phyloP scores from a whole-genome alignment of 2,797 vertebrate species.

The Centropyge bicolor region DNA sequence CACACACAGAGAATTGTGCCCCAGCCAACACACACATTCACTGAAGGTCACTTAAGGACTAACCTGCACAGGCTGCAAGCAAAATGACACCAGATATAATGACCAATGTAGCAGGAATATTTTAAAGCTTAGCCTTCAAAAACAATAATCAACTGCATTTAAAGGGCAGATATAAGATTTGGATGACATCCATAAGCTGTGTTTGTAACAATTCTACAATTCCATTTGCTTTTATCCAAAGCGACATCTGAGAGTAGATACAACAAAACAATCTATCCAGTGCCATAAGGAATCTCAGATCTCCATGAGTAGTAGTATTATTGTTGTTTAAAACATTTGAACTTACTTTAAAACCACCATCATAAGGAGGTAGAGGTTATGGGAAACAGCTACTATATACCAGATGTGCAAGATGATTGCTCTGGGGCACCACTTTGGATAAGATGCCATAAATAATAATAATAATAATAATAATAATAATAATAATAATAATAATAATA shows the following conservation, averaged over 20 bases:
- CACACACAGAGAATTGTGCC: conserved; percentile 27
- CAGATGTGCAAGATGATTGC: background rate
- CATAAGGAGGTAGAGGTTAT: background rate
- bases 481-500: background rate
- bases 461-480: background rate
- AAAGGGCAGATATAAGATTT: background rate
- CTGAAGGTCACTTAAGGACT: conserved; percentile 52
- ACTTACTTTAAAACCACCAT: background rate
- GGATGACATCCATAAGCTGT: background rate
- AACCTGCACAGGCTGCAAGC: conserved; percentile 22
- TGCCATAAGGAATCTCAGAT: background rate
- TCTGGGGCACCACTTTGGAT: background rate
- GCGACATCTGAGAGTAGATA: too few species aligned
- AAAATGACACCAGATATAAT: conserved; percentile 7
- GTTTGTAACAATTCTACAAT: too few species aligned
- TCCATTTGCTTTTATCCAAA: too few species aligned
- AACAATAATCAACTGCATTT: background rate
- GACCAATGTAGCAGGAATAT: background rate
- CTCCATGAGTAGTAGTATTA: background rate
- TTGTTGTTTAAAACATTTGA: background rate
- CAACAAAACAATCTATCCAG: background rate
- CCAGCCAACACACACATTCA: conserved; percentile 18
- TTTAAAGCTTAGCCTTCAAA: background rate
- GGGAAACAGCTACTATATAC: background rate
- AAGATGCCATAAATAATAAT: background rate